Evolutionary conservation across 1,140 invertebrate species (phyloP), one percentile per base, ranked within the genome.

Genomic region (Melitaea cinxia): DNA sequence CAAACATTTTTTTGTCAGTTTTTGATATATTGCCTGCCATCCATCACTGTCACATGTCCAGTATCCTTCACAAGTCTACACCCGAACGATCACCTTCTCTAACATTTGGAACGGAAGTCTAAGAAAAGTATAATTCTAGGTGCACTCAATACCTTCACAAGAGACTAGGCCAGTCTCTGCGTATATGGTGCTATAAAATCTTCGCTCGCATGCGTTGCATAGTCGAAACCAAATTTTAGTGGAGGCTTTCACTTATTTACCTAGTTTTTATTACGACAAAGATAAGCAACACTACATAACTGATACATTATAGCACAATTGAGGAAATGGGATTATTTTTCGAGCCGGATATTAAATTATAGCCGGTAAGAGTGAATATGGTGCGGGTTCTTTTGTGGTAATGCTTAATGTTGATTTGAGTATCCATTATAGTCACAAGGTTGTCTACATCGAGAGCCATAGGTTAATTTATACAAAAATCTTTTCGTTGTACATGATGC

Each of bases 271-370:
- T 59, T 53, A 52, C 53, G 54, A 35, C 30, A 17, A 57, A 42
- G 45, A n/a, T 57, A 57, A 66, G 45, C 37, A 61, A 50, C 53
- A 52, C 14, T n/a, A 57, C 26, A 47, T 60, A 54, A 58, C 42
- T 60, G n/a, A n/a, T n/a, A 61, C 42, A 63, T 63, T 53, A 42
- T 61, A 61, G 49, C 35, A 37, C 76, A 52, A 73, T 71, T 72
- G 74, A 79, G 83, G 82, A 86, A 87, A 86, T 82, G 68, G 73
- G 73, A 83, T 85, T 85, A 82, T 79, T 80, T 72, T 80, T 83
- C 50, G 77, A 78, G 70, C n/a, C 88, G 88, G 88, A 90, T 88
- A 88, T 90, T 90, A 88, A 90, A 88, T 90, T 90, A 90, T 87
- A 75, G 70, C 70, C 75, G 73, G 77, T 79, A 72, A 76, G 74